Evolutionary conservation across 1,140 invertebrate genomes (phyloP).

Genomic region (Magallana ariakensis): DNA sequence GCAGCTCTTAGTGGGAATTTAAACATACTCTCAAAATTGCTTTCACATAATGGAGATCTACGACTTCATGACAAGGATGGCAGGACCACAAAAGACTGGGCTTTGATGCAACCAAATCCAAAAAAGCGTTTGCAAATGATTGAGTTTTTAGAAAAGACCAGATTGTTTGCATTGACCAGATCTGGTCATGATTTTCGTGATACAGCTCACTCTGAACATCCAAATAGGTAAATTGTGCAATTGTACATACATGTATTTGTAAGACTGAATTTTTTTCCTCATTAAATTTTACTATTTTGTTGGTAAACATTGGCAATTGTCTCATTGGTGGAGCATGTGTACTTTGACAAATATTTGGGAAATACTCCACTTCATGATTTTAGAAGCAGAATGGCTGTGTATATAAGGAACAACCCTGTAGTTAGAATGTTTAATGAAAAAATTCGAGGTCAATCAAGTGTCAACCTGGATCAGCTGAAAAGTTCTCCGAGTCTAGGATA

Average conservation of each 20-base stretch:
- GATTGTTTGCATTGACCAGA: conserved; percentile 71
- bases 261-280: too few species aligned
- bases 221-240: conserved; percentile 6
- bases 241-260: too few species aligned
- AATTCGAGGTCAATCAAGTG: conserved; percentile 47
- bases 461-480: conserved; percentile 52
- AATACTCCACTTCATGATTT: not conserved
- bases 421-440: conserved; percentile 61
- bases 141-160: conserved; percentile 72
- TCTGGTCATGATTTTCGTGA: conserved; percentile 61
- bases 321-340: too few species aligned
- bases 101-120: conserved; percentile 67
- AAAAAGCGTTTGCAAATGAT: conserved; percentile 70
- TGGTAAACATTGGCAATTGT: too few species aligned
- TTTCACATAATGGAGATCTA: conserved; percentile 80
- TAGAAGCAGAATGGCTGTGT: not conserved
- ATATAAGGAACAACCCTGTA: conserved; percentile 56
- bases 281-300: too few species aligned
- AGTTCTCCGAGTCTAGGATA: conserved; percentile 67
- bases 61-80: conserved; percentile 77
- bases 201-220: not conserved
- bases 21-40: conserved; percentile 73
- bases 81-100: conserved; percentile 74
- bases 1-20: conserved; percentile 77
- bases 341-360: too few species aligned